Evolutionary conservation across 2,797 vertebrate species (phyloP), one percentile per base, ranked within the genome.

Genomic region (Gadopsis marmoratus): DNA sequence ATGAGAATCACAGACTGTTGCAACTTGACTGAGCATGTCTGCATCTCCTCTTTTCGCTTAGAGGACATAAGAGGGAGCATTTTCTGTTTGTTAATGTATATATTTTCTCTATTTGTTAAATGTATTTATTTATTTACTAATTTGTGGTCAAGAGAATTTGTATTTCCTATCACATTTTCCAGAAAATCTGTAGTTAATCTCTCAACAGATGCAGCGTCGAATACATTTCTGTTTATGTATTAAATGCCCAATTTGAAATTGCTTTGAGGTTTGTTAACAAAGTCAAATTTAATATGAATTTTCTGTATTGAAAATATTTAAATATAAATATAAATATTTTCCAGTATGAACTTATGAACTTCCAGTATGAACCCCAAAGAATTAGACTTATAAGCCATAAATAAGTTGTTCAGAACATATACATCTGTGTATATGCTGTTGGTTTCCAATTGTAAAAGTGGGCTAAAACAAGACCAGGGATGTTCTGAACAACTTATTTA

Each of bases 11-110:
- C 54, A 82, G n/a, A 64, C 62, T 53, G 59, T 31, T 78, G 62
- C 54, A 64, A 64, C 61, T 67, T 78, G 51, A 83, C 60, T 75
- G 41, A 82, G 45, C 74, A 73, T 55, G 4, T 55, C 54, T 64
- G 41, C 47, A 29, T 60, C 26, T 71, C 53, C 53, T 81, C 45
- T 58, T 26, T 23, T 13, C 33, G 62, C 29, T 63, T 58, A 35
- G 1, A 1, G 67, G 45, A 67, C 55, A 61, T 54, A 33, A 72
- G 4, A 65, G 7, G 9, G 21, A 63, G 2, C 4, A 0, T 54
- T 73, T 75, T 41, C 11, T 10, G 1, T 74, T 56, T 10, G 1
- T 74, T 58, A 8, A 5, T 43, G 23, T 53, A 23, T 64, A 43
- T 55, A 31, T 47, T 47, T 62, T 26, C 43, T 11, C 1, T 13